Evolutionary conservation across 2,113 vertebrate genomes (phyloP).

Genomic region (Etheostoma cragini): DNA sequence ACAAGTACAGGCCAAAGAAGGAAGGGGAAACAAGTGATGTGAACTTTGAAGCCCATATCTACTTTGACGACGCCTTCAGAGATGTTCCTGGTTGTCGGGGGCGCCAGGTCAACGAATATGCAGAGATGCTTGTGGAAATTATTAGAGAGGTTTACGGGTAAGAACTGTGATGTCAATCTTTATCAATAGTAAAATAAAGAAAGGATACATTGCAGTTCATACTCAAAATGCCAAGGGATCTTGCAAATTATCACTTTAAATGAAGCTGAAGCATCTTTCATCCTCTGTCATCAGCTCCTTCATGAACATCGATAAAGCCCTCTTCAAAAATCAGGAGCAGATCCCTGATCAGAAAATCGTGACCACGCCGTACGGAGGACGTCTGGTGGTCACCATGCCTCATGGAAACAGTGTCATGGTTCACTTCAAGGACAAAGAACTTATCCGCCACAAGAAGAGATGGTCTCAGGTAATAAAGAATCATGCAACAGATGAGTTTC

Average conservation of each 20-base stretch:
- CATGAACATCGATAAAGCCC: constrained; percentile 24
- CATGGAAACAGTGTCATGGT: constrained; percentile 65
- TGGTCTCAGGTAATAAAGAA: constrained; percentile 72
- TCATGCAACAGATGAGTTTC: not conserved
- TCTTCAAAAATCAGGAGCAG: constrained; percentile 39
- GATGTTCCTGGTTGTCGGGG: constrained; percentile 32
- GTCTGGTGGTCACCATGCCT: constrained; percentile 68
- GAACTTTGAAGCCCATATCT: constrained; percentile 63
- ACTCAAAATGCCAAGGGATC: not conserved
- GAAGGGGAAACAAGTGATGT: constrained; percentile 16
- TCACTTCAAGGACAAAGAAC: constrained; percentile 74
- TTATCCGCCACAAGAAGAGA: constrained; percentile 77
- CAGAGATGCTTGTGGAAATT: constrained; percentile 56
- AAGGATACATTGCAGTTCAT: not conserved
- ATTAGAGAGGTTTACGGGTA: constrained; percentile 67
- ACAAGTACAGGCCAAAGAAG: constrained; percentile 68
- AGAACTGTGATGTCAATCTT: not conserved
- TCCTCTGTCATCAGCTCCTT: constrained; percentile 60
- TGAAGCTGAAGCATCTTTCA: not conserved
- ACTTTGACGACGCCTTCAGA: constrained; percentile 70
- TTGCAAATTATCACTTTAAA: too few relatives aligned
- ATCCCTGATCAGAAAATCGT: constrained; percentile 49
- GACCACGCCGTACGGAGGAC: constrained; percentile 70
- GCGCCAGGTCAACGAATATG: constrained; percentile 63
- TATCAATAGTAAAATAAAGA: not conserved